phyloP scores from a whole-genome alignment of 1,140 invertebrate genomes.

The Tetramorium simillimum region DNA sequence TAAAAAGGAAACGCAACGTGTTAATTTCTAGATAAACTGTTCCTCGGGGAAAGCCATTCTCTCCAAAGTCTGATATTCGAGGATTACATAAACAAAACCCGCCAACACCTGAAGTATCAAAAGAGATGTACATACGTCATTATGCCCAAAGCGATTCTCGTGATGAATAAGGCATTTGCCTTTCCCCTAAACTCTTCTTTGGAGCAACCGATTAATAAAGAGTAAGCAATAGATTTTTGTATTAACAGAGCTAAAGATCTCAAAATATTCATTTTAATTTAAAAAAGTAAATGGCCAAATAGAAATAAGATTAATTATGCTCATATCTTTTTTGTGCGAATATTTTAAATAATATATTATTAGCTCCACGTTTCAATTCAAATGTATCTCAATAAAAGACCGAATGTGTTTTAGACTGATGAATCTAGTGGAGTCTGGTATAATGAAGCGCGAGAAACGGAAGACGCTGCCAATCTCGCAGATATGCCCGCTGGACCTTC shows the following conservation, averaged over 20 bases:
- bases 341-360: background rate
- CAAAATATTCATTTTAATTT: background rate
- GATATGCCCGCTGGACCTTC: conserved; percentile 92
- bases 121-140: conserved; percentile 90
- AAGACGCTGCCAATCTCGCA: conserved; percentile 89
- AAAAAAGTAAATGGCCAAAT: background rate
- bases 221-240: conserved; percentile 81
- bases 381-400: background rate
- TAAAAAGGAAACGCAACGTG: background rate
- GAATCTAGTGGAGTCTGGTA: conserved; percentile 89
- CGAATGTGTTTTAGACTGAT: conserved; percentile 86
- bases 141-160: conserved; percentile 88
- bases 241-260: background rate
- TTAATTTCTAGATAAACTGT: conserved; percentile 85
- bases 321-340: background rate
- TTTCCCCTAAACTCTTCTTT: conserved; percentile 88
- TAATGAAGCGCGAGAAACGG: conserved; percentile 88
- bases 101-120: conserved; percentile 86
- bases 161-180: conserved; percentile 89
- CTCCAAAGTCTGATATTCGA: conserved; percentile 89
- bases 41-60: conserved; percentile 88
- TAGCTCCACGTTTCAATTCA: background rate
- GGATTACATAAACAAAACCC: conserved; percentile 89
- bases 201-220: conserved; percentile 87
- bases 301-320: background rate